Conservation (phyloP, 2,888 invertebrate species). For the Psylliodes chrysocephalus region DNA sequence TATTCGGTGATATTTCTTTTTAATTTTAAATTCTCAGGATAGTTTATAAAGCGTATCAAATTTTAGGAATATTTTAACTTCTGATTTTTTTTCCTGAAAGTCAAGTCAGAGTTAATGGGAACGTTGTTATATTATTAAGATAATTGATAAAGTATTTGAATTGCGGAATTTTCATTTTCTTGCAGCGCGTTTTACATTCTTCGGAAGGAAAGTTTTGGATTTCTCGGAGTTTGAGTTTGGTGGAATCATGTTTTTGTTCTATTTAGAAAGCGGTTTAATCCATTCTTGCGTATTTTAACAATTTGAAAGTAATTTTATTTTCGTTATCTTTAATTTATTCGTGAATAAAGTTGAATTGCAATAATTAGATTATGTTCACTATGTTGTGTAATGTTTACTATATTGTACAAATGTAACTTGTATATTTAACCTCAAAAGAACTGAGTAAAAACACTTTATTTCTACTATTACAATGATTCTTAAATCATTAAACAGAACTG, state of each 20-base stretch:
- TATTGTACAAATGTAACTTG: too few relatives aligned
- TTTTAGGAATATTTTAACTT: slow-evolving; percentile 1
- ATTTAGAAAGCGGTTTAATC: not conserved
- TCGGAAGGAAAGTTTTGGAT: not conserved
- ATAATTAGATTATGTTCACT: too few relatives aligned
- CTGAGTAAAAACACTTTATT: too few relatives aligned
- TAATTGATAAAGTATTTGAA: not conserved
- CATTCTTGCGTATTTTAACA: too few relatives aligned
- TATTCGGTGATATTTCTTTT: slow-evolving; percentile 10
- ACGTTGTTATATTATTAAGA: not conserved
- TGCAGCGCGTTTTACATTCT: not conserved
- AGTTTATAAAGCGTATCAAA: not conserved
- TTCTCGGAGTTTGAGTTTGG: not conserved
- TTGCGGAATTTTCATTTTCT: not conserved
- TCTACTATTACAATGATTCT: too few relatives aligned
- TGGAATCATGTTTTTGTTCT: not conserved
- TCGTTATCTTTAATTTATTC: too few relatives aligned
- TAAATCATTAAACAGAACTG: too few relatives aligned
- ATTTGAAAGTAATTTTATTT: too few relatives aligned
- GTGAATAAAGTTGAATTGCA: too few relatives aligned
- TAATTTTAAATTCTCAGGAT: not conserved
- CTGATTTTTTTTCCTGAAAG: not conserved
- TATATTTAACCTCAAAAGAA: too few relatives aligned
- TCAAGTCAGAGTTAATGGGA: not conserved
- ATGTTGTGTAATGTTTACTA: too few relatives aligned